Evolutionary conservation across 2,113 vertebrate genomes (phyloP).

Genomic region (Psephotus haematonotus): DNA sequence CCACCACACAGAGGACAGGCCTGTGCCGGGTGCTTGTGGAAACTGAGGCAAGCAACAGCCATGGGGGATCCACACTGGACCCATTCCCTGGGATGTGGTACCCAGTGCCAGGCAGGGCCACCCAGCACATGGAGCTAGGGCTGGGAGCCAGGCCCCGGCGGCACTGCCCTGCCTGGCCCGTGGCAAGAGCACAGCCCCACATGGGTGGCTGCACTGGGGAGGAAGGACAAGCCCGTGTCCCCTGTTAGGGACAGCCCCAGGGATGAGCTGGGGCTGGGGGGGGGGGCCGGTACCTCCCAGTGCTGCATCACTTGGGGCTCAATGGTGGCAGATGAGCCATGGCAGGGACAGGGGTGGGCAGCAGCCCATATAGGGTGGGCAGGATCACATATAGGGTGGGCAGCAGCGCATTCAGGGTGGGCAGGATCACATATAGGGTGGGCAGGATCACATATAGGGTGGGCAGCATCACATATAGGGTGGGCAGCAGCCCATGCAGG

Average conservation of each 20-base stretch:
- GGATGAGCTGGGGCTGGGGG: neutral
- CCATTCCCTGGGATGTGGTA: neutral
- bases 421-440: no score
- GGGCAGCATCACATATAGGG: no score
- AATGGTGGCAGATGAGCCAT: fast-evolving
- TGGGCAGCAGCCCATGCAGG: neutral
- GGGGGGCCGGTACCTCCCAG: neutral
- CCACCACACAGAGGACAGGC: neutral
- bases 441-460: neutral
- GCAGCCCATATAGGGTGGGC: no score
- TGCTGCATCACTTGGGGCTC: neutral
- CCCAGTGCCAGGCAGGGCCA: neutral
- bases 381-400: neutral
- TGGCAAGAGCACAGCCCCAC: neutral
- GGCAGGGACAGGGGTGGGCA: neutral
- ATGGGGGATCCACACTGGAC: fast-evolving
- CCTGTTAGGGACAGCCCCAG: neutral
- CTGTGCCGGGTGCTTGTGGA: neutral
- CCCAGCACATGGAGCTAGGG: neutral
- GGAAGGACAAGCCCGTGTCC: neutral
- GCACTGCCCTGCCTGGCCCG: neutral
- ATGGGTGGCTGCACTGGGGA: fast-evolving
- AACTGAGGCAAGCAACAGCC: neutral
- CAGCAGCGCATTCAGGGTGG: no score
- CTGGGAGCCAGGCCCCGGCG: fast-evolving